Conservation (phyloP, 2,888 invertebrate genomes). For the Chouioia cunea region DNA sequence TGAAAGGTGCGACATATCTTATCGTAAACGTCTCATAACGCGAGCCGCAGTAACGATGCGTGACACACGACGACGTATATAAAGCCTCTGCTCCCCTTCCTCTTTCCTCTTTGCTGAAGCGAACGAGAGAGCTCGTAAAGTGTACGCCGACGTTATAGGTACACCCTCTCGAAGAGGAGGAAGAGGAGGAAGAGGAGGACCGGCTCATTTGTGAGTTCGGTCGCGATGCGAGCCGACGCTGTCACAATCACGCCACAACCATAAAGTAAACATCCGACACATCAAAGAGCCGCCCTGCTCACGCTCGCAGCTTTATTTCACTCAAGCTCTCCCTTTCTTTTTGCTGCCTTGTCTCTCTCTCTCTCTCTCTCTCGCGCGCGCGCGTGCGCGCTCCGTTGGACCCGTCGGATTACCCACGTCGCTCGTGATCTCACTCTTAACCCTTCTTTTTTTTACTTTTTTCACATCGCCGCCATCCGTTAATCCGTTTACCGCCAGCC, state of each 20-base stretch:
- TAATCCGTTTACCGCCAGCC: too few species aligned
- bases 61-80: conserved; percentile 62
- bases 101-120: too few species aligned
- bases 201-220: conserved; percentile 54
- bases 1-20: conserved; percentile 65
- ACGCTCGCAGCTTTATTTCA: conserved; percentile 43
- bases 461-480: too few species aligned
- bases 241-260: conserved; percentile 57
- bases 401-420: conserved; percentile 33
- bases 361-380: conserved; percentile 37
- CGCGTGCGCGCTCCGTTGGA: conserved; percentile 15
- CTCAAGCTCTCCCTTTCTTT: conserved; percentile 27
- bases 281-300: conserved; percentile 55
- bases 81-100: conserved; percentile 48
- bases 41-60: conserved; percentile 63
- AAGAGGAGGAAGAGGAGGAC: conserved; percentile 11
- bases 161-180: conserved; percentile 46
- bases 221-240: conserved; percentile 48
- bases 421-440: not conserved
- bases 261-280: conserved; percentile 58
- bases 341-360: conserved; percentile 32
- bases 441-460: too few species aligned
- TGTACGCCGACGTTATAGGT: conserved; percentile 50
- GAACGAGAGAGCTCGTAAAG: conserved; percentile 56
- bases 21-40: conserved; percentile 66